Evolutionary conservation across 2,888 invertebrate genomes (phyloP).

Genomic region (Lycia hirtaria): DNA sequence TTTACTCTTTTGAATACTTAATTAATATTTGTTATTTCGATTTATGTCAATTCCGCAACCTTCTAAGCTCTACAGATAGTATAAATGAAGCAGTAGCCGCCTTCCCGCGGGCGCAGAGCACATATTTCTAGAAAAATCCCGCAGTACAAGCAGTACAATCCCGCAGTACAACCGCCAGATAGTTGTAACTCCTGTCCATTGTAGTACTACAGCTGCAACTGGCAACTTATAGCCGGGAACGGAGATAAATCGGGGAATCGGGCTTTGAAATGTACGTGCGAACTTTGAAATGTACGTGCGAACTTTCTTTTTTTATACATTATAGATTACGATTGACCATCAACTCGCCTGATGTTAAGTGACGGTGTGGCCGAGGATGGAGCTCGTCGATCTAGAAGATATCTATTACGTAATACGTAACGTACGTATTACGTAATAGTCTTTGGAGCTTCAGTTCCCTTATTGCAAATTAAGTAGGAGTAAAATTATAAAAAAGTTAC

Average conservation of each 20-base stretch:
- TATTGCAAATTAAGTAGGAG: too few relatives aligned
- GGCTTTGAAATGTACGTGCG: constrained; percentile 17
- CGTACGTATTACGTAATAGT: background rate
- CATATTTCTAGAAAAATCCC: constrained; percentile 47
- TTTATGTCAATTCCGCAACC: background rate
- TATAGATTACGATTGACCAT: too few relatives aligned
- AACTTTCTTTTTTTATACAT: constrained; percentile 2
- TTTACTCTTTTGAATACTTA: too few relatives aligned
- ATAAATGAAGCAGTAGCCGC: constrained; percentile 49
- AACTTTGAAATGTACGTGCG: constrained; percentile 18
- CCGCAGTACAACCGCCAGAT: constrained; percentile 25
- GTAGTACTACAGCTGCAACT: constrained; percentile 18
- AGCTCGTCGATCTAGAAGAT: too few relatives aligned
- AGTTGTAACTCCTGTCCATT: constrained; percentile 27
- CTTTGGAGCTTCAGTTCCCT: too few relatives aligned
- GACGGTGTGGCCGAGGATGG: too few relatives aligned
- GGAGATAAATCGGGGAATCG: constrained; percentile 32
- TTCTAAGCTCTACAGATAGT: constrained; percentile 31
- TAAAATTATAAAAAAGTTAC: too few relatives aligned
- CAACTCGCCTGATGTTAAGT: too few relatives aligned
- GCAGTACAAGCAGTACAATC: constrained; percentile 40
- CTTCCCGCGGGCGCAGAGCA: constrained; percentile 30
- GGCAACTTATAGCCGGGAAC: constrained; percentile 9
- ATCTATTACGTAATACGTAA: background rate
- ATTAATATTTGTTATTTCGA: too few relatives aligned